These are phyloP conservation scores for Sterna hirundo DNA, from an alignment of 2,113 vertebrate species.

Conservation along the genomic window DNA sequence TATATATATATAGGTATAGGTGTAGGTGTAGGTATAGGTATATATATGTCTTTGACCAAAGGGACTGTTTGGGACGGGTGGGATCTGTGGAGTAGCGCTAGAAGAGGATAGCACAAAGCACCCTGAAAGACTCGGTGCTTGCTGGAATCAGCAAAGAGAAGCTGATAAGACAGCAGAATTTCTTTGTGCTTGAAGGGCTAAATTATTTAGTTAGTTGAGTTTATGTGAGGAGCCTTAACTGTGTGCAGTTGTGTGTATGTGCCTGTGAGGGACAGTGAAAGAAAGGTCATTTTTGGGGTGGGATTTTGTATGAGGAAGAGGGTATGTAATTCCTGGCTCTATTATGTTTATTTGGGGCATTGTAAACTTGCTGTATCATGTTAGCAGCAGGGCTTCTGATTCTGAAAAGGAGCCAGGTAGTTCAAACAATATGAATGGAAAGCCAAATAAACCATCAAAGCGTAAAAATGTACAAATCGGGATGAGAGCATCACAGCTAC, in stretches of 20 bases:
- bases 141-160: not conserved
- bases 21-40: not conserved
- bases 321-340: not conserved
- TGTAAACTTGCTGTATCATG: conserved; percentile 3
- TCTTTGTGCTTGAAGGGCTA: not conserved
- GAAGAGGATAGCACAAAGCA: not conserved
- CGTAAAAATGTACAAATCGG: not conserved
- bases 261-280: not conserved
- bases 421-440: not conserved
- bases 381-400: not conserved
- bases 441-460: not conserved
- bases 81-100: not conserved
- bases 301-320: not conserved
- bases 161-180: not conserved
- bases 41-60: not conserved
- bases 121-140: not conserved
- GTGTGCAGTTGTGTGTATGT: not conserved
- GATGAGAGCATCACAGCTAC: not conserved
- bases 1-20: not conserved
- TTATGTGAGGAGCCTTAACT: not conserved
- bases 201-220: not conserved
- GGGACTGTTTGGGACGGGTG: not conserved
- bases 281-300: not conserved
- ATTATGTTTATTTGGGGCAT: not conserved
- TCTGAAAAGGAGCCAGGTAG: conserved; percentile 5